Base-by-base conservation (phyloP, 2,113 vertebrate species). In the Burhinus bistriatus region DNA sequence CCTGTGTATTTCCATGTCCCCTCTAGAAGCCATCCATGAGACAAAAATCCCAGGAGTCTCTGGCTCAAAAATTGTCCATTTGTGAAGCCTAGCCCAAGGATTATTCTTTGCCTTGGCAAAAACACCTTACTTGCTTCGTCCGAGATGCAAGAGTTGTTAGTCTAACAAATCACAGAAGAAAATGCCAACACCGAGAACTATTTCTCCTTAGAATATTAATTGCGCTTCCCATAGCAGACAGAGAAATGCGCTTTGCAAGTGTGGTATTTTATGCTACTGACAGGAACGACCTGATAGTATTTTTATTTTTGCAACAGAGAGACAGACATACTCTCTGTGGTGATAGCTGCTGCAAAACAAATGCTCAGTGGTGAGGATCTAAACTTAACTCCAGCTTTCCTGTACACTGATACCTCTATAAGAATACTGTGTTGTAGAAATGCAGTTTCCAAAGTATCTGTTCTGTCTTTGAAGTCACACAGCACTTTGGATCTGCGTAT, bases 161-260 rank as follows among this genome's bases (percentile, higher is more conserved):
- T 38, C n/a, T 45, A 76, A 52, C 5, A 75, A 32, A 51, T 40
- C 42, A 59, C 13, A 75, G 44, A 77, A 59, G 26, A 85, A 91
- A 89, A 84, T 20, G 8, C 21, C 21, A 58, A 19, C 11, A 26
- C 6, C 0, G 0, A 38, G 9, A 58, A 34, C 3, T 7, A 51
- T 65, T 90, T 90, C 66, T 83, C 15, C 12, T 55, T 69, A 55
- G 7, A 4, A 25, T 27, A 25, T 29, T 59, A 47, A 52, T 70
- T 55, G 5, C 64, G 26, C 61, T 83, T 72, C 38, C 57, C 23
- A 23, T 2, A 44, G 29, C 4, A 71, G 45, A 55, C 30, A 42
- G 6, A 42, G 12, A 80, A 80, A n/a, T 54, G 10, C 49, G 3
- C 3, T 81, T 89, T 38, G 55, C 23, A 64, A n/a, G 20, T n/a